phyloP scores from a whole-genome alignment of 2,888 invertebrate genomes.

The Drosophila incognita region DNA sequence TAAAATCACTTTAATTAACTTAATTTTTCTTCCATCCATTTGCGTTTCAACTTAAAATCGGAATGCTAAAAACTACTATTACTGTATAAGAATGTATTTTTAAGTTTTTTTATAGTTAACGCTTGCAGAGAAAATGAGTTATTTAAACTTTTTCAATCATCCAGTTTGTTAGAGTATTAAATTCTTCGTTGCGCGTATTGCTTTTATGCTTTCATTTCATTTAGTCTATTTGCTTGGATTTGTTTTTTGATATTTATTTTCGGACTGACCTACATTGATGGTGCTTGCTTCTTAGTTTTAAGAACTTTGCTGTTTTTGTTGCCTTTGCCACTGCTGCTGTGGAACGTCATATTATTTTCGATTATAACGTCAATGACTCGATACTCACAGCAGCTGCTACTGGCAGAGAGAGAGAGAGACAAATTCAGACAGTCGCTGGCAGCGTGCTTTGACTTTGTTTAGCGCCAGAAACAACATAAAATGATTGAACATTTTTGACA shows the following conservation, averaged over 20 bases:
- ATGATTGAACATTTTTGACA: constrained; percentile 67
- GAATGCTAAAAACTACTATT: neutral
- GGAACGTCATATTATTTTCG: constrained; percentile 70
- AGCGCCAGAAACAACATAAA: constrained; percentile 56
- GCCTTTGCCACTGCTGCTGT: constrained; percentile 15
- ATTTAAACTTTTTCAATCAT: neutral
- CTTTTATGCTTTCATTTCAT: neutral
- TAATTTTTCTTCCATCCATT: neutral
- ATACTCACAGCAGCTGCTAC: constrained; percentile 51
- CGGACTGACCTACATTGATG: constrained; percentile 75
- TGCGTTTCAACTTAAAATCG: neutral
- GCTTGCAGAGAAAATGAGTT: neutral
- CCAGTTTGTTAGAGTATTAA: constrained; percentile 11
- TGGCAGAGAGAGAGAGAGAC: neutral
- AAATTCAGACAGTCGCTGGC: constrained; percentile 11
- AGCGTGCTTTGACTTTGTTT: constrained; percentile 31
- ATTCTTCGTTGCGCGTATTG: constrained; percentile 7
- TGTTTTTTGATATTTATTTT: constrained; percentile 65
- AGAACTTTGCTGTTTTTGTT: constrained; percentile 29
- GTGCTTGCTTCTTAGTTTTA: constrained; percentile 40
- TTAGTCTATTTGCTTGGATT: constrained; percentile 58
- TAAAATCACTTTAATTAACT: neutral
- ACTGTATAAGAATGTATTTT: neutral
- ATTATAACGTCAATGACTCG: constrained; percentile 70
- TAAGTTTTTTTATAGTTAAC: neutral